phyloP scores from a whole-genome alignment of 2,797 vertebrate genomes.

The Anas flavirostris region DNA sequence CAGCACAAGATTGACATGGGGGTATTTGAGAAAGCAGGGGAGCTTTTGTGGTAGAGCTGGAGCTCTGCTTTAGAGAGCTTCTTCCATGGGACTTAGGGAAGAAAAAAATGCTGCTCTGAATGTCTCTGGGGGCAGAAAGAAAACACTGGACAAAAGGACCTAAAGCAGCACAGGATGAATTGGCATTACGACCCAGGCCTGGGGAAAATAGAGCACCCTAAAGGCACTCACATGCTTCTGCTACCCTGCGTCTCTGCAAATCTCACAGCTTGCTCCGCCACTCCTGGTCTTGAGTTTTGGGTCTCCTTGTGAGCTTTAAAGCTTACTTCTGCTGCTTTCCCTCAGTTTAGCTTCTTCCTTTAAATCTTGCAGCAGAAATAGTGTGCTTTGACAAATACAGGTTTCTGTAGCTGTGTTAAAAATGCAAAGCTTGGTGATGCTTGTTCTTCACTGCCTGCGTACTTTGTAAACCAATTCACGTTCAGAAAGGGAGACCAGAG shows the following conservation, averaged over 20 bases:
- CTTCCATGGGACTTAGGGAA: neutral
- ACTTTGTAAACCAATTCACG: neutral
- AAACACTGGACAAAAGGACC: constrained; percentile 11
- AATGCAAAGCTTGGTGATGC: neutral
- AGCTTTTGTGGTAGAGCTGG: neutral
- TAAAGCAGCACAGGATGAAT: neutral
- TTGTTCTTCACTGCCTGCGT: constrained; percentile 10
- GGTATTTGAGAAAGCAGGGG: neutral
- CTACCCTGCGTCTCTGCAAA: neutral
- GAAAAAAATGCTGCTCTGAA: neutral
- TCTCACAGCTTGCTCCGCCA: neutral
- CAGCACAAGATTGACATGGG: neutral
- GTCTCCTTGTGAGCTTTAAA: neutral
- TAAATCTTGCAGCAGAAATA: constrained; percentile 45
- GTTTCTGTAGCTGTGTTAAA: constrained; percentile 33
- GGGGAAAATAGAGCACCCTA: constrained; percentile 27
- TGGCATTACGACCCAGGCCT: neutral
- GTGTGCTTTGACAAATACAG: constrained; percentile 16
- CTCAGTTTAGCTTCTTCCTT: constrained; percentile 8
- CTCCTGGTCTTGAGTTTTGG: neutral
- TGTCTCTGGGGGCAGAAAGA: neutral
- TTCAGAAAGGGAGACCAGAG: neutral
- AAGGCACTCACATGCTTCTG: neutral
- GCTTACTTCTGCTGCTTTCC: constrained; percentile 1
- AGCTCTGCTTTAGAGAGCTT: neutral